Evolutionary conservation across 2,113 vertebrate genomes (phyloP), one percentile per base, ranked within the genome.

Genomic region (Halichoeres trimaculatus): DNA sequence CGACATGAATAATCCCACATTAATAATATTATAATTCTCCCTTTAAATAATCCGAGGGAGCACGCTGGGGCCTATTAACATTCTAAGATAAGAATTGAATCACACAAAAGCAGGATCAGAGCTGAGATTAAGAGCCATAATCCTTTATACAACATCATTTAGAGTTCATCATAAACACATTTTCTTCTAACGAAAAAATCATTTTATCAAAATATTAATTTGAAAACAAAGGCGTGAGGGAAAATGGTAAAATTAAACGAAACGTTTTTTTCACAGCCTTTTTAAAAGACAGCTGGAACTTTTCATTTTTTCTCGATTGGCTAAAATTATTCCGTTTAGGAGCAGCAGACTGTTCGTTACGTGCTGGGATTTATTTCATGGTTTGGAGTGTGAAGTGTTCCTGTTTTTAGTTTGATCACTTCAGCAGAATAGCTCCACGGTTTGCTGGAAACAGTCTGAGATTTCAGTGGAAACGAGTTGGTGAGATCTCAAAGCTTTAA

Each of bases 1-100:
- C 74, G 8, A 81, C 81, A 66, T 34, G 62, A 78, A 83, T 81
- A 81, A 83, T 81, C 66, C 65, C 47, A 70, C 76, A 63, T 74
- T 81, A 51, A 64, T 65, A 78, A 80, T 70, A 62, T 45, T 66
- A 60, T 38, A 55, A 74, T 59, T 68, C 54, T 59, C 10, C 55
- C 22, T 56, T 30, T 34, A 52, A 62, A 80, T 70, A 82, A 80
- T 79, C 64, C 57, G 12, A 50, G 13, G 50, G 54, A 48, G 61
- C 17, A 55, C 57, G 56, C 40, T 6, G 24, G 47, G 74, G 63
- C 38, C 68, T 43, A 70, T 78, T 79, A 71, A 75, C 70, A 68
- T 20, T 34, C 51, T 38, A 17, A 36, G 71, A 81, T 58, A 70
- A 70, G 64, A 65, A 66, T 36, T 62, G 36, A 23, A 65, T 71